Evolutionary conservation across 1,140 invertebrate genomes (phyloP).

Genomic region (Bombus impatiens): DNA sequence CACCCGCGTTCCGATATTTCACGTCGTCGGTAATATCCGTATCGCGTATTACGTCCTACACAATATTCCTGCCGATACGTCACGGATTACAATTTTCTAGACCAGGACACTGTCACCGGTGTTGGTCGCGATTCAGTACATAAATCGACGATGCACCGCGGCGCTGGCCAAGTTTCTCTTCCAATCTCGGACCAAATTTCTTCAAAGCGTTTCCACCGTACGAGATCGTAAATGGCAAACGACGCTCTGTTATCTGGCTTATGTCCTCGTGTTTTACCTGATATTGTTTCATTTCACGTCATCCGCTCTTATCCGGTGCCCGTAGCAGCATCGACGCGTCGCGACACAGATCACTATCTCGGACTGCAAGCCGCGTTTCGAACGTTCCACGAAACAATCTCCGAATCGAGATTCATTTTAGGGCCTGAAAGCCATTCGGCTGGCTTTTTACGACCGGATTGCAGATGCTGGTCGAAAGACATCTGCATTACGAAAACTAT

Average conservation of each 20-base stretch:
- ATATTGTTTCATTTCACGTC: slow-evolving; percentile 31
- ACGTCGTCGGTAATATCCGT: slow-evolving; percentile 16
- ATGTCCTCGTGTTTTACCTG: slow-evolving; percentile 19
- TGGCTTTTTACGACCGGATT: not conserved
- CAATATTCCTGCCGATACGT: slow-evolving; percentile 41
- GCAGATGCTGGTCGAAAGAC: not conserved
- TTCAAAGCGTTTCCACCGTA: not conserved
- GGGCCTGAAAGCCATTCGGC: too few species aligned
- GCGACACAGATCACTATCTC: not conserved
- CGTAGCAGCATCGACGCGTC: not conserved
- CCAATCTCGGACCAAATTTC: not conserved
- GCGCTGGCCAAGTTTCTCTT: slow-evolving; percentile 27
- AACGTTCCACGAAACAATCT: not conserved
- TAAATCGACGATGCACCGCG: slow-evolving; percentile 8
- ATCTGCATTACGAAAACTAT: not conserved
- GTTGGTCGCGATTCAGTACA: slow-evolving; percentile 19
- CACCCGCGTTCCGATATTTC: not conserved
- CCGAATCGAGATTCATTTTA: not conserved
- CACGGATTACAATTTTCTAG: slow-evolving; percentile 28
- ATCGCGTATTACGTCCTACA: not conserved
- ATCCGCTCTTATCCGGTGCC: not conserved
- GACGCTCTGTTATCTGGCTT: slow-evolving; percentile 15
- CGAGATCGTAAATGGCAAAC: slow-evolving; percentile 42
- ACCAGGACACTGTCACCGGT: slow-evolving; percentile 6
- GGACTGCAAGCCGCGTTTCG: not conserved